phyloP scores from a whole-genome alignment of 2,113 vertebrate species.

The Athene noctua region DNA sequence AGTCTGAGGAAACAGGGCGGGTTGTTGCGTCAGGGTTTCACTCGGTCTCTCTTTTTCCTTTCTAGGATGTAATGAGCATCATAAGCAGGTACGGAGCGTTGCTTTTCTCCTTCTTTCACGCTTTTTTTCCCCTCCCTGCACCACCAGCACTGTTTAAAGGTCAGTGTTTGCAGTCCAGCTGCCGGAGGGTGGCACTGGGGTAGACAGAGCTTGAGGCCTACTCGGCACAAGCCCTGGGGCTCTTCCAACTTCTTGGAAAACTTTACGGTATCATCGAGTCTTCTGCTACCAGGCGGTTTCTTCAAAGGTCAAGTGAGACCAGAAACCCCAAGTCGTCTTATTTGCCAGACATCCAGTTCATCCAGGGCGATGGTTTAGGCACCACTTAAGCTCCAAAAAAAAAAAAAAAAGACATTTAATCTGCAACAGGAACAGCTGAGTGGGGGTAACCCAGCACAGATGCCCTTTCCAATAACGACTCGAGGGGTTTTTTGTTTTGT shows the following conservation, averaged over 20 bases:
- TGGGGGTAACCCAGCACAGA: too few species aligned
- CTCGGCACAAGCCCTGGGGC: not conserved
- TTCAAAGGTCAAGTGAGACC: not conserved
- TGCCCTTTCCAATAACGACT: not conserved
- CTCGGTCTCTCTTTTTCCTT: not conserved
- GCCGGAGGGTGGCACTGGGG: rapidly evolving
- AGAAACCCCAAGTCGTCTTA: not conserved
- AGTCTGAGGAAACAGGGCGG: not conserved
- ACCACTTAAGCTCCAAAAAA: not conserved
- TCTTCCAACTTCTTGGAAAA: not conserved
- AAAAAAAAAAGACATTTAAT: not conserved
- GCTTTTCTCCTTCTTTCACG: not conserved
- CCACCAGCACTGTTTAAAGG: not conserved
- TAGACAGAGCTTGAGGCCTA: not conserved
- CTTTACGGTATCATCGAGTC: rapidly evolving
- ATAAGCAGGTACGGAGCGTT: not conserved
- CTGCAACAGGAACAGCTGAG: not conserved
- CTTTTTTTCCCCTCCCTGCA: rapidly evolving
- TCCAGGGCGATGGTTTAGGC: not conserved
- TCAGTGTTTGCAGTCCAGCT: not conserved
- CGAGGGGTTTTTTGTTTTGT: too few species aligned
- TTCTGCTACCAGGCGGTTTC: not conserved
- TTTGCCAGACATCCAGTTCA: not conserved
- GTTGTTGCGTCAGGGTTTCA: rapidly evolving
- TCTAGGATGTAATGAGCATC: constrained; percentile 20